Conservation (phyloP, 2,113 vertebrate species). For the Stigmatopora nigra region DNA sequence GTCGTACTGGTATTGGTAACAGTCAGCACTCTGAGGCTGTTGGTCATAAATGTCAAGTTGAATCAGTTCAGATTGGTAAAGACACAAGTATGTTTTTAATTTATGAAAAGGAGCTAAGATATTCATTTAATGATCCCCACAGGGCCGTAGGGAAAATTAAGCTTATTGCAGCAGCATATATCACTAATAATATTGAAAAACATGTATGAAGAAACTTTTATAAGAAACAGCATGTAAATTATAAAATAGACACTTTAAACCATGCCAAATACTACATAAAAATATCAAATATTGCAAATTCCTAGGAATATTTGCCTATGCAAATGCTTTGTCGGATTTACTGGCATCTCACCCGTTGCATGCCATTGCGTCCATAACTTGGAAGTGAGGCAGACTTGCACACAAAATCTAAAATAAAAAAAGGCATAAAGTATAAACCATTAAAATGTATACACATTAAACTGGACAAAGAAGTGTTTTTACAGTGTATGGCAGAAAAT, state of each 20-base stretch:
- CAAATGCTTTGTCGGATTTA: not conserved
- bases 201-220: not conserved
- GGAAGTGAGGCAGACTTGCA: constrained; percentile 92
- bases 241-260: no score
- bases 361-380: constrained; percentile 88
- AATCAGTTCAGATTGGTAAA: not conserved
- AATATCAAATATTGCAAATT: not conserved
- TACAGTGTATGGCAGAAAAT: no score
- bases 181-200: no score
- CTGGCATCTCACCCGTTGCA: constrained; percentile 79
- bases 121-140: no score
- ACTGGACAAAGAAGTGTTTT: no score
- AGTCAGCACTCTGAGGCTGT: constrained; percentile 79
- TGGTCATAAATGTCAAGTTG: constrained; percentile 12
- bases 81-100: not conserved
- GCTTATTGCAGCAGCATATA: not conserved
- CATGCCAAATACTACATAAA: not conserved
- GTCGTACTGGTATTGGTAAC: constrained; percentile 95
- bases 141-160: no score
- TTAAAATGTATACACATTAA: no score
- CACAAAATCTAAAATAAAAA: constrained; percentile 78
- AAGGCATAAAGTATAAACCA: not conserved
- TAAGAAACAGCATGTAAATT: no score
- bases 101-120: not conserved
- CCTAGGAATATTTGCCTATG: not conserved